Evolutionary conservation across 2,888 invertebrate genomes (phyloP).

Genomic region (Rhogogaster chlorosoma): DNA sequence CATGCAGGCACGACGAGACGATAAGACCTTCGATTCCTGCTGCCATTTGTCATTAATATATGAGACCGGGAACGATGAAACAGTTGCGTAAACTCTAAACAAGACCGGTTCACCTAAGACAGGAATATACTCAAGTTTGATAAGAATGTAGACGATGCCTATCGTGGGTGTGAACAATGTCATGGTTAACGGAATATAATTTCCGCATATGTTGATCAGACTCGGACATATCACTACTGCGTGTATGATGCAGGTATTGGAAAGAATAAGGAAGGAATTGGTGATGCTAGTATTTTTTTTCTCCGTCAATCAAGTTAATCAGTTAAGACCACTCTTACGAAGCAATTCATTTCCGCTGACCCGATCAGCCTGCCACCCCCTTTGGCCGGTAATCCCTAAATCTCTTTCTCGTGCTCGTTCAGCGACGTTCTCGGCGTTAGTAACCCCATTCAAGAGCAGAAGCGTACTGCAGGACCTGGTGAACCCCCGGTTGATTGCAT

Average conservation of each 20-base stretch:
- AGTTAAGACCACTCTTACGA: conserved; percentile 50
- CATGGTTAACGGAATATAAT: not conserved
- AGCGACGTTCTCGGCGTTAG: conserved; percentile 43
- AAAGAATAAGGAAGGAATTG: not conserved
- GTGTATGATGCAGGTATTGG: too few relatives aligned
- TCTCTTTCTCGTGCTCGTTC: conserved; percentile 49
- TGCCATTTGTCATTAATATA: conserved; percentile 14
- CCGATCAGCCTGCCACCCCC: conserved; percentile 47
- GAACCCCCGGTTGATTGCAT: conserved; percentile 49
- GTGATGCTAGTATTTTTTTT: not conserved
- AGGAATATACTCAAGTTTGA: not conserved
- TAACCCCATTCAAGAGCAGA: conserved; percentile 47
- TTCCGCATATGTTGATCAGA: not conserved
- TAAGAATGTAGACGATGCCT: not conserved
- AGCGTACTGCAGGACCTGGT: conserved; percentile 45
- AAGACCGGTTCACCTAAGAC: not conserved
- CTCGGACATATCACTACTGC: not conserved
- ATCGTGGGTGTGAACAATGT: not conserved
- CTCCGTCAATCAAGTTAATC: conserved; percentile 50
- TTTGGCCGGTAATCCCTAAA: conserved; percentile 49
- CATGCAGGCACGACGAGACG: not conserved
- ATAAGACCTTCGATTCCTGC: conserved; percentile 42
- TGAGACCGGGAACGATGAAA: not conserved
- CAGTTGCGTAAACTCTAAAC: conserved; percentile 36
- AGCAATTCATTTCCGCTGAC: conserved; percentile 51